Evolutionary conservation across 2,888 invertebrate species (phyloP).

Genomic region (Scaptomyza tumidula): DNA sequence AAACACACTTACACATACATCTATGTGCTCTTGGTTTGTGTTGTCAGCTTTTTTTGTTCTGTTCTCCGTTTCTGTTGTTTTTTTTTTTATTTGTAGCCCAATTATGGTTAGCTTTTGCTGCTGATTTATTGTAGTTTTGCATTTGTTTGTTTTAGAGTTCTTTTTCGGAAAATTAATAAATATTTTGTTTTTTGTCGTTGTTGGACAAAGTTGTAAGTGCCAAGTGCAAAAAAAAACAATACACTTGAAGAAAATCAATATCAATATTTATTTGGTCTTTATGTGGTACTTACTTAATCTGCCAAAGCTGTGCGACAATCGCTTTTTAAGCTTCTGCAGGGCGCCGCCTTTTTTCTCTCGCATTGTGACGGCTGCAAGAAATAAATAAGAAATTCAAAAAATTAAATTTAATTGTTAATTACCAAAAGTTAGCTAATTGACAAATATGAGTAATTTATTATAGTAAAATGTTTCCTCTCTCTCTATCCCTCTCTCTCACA

Average conservation of each 20-base stretch:
- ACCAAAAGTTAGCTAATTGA: slow-evolving; percentile 40
- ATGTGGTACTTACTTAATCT: slow-evolving; percentile 93
- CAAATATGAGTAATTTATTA: slow-evolving; percentile 13
- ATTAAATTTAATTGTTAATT: slow-evolving; percentile 10
- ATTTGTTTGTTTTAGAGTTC: slow-evolving; percentile 38
- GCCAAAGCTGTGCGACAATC: slow-evolving; percentile 98
- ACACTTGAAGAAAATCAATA: neutral
- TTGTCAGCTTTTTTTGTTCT: slow-evolving; percentile 22
- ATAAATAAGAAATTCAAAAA: slow-evolving; percentile 22
- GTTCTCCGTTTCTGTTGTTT: neutral
- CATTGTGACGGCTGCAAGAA: slow-evolving; percentile 91
- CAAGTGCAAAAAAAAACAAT: neutral
- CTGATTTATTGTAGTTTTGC: slow-evolving; percentile 51
- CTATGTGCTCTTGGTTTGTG: slow-evolving; percentile 33
- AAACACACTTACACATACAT: neutral
- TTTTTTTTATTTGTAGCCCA: slow-evolving; percentile 23
- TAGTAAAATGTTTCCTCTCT: neutral
- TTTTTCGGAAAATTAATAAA: slow-evolving; percentile 9
- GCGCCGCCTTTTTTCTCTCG: slow-evolving; percentile 96
- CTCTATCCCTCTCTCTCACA: neutral
- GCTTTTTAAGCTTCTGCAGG: slow-evolving; percentile 96
- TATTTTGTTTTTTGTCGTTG: slow-evolving; percentile 4
- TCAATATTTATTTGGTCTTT: slow-evolving; percentile 13
- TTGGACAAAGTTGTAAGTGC: slow-evolving; percentile 27
- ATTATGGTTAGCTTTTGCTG: slow-evolving; percentile 55